These are phyloP conservation scores for Seira ritae DNA, from an alignment of 2,888 invertebrate genomes.

Conservation along the genomic window DNA sequence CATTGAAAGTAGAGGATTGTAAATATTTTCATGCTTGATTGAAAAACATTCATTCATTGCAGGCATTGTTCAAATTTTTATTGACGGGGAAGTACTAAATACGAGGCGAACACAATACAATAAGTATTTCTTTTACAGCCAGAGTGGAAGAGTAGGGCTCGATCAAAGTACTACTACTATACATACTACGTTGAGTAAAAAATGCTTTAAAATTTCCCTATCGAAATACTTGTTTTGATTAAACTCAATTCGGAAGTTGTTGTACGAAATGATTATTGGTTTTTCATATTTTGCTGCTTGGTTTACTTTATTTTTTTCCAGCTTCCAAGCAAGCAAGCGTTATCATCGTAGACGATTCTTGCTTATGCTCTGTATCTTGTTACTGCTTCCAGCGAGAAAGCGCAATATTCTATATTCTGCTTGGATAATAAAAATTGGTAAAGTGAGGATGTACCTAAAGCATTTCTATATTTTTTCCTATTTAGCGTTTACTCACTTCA, in stretches of 20 bases:
- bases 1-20: no score
- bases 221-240: constrained; percentile 34
- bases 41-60: no score
- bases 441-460: background rate
- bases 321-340: background rate
- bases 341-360: background rate
- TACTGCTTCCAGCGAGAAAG: background rate
- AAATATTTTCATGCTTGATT: no score
- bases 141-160: no score
- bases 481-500: background rate
- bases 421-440: background rate
- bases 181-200: no score
- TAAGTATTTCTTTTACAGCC: no score
- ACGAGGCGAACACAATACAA: no score
- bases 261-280: constrained; percentile 44
- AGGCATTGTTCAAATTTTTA: no score
- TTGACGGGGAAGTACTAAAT: no score
- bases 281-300: constrained; percentile 1
- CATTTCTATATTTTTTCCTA: constrained; percentile 1
- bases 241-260: constrained; percentile 42
- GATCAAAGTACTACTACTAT: no score
- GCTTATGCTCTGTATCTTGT: constrained; percentile 14
- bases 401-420: background rate
- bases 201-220: background rate
- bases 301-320: background rate